These are phyloP conservation scores for Drosophila fuyamai DNA, from an alignment of 1,140 invertebrate genomes.

Conservation along the genomic window DNA sequence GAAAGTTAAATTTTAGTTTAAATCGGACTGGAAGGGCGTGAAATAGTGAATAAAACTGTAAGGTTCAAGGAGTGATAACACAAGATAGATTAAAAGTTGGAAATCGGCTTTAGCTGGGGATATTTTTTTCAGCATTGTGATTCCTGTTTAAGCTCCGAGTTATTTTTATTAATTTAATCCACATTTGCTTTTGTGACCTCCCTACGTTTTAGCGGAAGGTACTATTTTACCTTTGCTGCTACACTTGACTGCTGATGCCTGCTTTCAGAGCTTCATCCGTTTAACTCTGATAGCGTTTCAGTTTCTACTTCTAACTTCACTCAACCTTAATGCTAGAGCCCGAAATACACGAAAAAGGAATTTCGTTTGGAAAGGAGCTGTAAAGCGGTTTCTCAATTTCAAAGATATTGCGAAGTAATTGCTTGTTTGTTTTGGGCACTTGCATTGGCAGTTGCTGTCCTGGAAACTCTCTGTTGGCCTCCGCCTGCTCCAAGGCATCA, in stretches of 20 bases:
- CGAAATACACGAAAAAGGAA: background rate
- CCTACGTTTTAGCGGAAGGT: background rate
- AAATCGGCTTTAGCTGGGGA: background rate
- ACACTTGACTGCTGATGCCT: background rate
- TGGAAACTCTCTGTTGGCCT: slow-evolving; percentile 9
- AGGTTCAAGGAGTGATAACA: background rate
- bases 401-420: slow-evolving; percentile 64
- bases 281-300: slow-evolving; percentile 23
- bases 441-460: slow-evolving; percentile 19
- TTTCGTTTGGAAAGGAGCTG: slow-evolving; percentile 3
- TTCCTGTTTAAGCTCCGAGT: too few relatives aligned
- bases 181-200: too few relatives aligned
- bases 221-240: slow-evolving; percentile 23
- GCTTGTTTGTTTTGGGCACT: slow-evolving; percentile 41
- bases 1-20: slow-evolving; percentile 8
- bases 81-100: background rate
- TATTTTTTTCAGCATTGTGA: too few relatives aligned
- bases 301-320: slow-evolving; percentile 14
- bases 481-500: background rate
- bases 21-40: slow-evolving; percentile 20
- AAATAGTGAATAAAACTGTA: slow-evolving; percentile 13
- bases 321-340: slow-evolving; percentile 1
- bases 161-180: too few relatives aligned
- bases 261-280: slow-evolving; percentile 13
- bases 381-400: slow-evolving; percentile 46